Evolutionary conservation across 2,888 invertebrate genomes (phyloP), one percentile per base, ranked within the genome.

Genomic region (Aleiodes leptofemur): DNA sequence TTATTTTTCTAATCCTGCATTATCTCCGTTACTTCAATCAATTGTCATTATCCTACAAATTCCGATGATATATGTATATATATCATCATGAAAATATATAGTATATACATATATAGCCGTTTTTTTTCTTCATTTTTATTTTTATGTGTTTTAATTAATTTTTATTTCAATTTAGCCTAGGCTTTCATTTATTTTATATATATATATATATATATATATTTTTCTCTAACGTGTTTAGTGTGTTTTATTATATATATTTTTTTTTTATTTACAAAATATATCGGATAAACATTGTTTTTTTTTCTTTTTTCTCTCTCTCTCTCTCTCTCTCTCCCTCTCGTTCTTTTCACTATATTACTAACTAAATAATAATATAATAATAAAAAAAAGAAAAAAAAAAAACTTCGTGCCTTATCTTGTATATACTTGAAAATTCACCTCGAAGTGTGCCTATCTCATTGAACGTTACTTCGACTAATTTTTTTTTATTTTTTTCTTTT

Each of bases 201-300:
- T 74, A 14, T 38, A n/a, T n/a, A n/a, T n/a, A 69, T 73, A 57
- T 59, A 43, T 74, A 14, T 38, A 69, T 73, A 3, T 68, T 71
- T 55, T 69, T 69, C 14, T 69, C 56, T 66, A 79, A 57, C 50
- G 74, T 76, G 76, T 79, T 78, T 71, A 80, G 73, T 80, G 78
- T 77, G 73, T 76, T 75, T 75, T 79, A 81, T 81, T 80, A 76
- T 78, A 79, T 34, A 77, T 72, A 55, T 64, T 34, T 34, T 64
- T 59, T 77, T 56, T 78, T 81, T 88, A 88, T 87, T 85, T 87
- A 88, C 87, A 88, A 86, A 84, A 83, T 84, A 84, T 85, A 84
- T 86, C 83, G 84, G 85, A 84, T 85, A 87, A 85, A 86, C 83
- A 85, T 82, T 84, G 81, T 83, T 69, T 69, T 53, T 66, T 38